Evolutionary conservation across 2,113 vertebrate genomes (phyloP).

Genomic region (Amazona guildingii): DNA sequence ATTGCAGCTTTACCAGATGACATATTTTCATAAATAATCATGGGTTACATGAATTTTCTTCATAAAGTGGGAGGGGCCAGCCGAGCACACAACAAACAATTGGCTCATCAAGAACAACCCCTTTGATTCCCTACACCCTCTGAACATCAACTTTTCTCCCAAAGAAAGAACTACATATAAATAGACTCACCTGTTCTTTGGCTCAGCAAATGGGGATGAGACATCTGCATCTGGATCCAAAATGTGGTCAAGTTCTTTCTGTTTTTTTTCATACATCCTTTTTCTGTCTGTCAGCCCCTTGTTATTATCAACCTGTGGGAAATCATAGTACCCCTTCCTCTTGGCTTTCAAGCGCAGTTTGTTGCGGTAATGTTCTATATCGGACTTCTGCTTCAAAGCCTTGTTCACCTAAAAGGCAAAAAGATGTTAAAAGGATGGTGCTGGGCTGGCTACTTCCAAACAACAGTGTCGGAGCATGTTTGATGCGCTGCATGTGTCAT

Average conservation of each 20-base stretch:
- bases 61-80: background rate
- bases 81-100: background rate
- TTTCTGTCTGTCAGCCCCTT: constrained; percentile 80
- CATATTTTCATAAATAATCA: background rate
- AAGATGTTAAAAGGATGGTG: background rate
- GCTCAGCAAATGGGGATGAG: constrained; percentile 87
- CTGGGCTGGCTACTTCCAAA: constrained; percentile 4
- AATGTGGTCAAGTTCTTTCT: constrained; percentile 82
- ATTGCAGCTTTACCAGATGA: background rate
- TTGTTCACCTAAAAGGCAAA: constrained; percentile 85
- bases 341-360: constrained; percentile 97
- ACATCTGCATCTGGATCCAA: constrained; percentile 86
- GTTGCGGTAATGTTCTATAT: constrained; percentile 98
- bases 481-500: background rate
- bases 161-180: background rate
- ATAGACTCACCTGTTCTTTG: constrained; percentile 85
- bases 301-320: constrained; percentile 82
- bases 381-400: constrained; percentile 97
- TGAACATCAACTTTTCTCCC: background rate
- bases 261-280: constrained; percentile 80
- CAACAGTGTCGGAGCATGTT: background rate
- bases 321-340: constrained; percentile 96
- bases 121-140: background rate
- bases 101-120: background rate
- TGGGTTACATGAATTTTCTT: background rate